Base-by-base conservation (phyloP, 2,888 invertebrate genomes). In the Apamea anceps region DNA sequence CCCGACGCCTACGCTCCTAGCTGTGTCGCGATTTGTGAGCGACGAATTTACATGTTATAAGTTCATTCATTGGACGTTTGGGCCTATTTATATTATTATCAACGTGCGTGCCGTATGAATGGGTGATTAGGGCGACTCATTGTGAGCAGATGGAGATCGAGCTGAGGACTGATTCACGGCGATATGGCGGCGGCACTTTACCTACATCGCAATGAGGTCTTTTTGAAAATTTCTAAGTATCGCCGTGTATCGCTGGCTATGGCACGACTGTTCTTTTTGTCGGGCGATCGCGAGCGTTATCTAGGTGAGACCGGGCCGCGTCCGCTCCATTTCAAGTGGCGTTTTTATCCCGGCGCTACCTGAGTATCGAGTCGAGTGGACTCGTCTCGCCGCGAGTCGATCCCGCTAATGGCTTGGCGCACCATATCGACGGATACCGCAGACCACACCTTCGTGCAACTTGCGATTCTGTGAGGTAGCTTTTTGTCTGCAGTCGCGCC, bases 11-110 rank as follows among this genome's bases (percentile, higher is more conserved):
- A 96, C 96, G 96, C 96, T 90, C 93, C 88, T 91, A 89, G 93
- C 95, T 94, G 91, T 95, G 96, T 96, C 95, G 96, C 96, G 96
- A 96, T 96, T 96, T 95, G 94, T 94, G 95, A 96, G 93, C 95
- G 95, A 96, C 96, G 95, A 96, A 96, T 96, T 96, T 96, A 96
- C 96, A 96, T 96, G 95, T 94, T 95, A 95, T 95, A 95, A 94
- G 94, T 95, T 95, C 96, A 96, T 96, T 96, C 96, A 96, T 95
- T 93, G 94, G 91, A 93, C 92, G 93, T 93, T 94, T 92, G 93
- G 93, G 92, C 93, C 93, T 95, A 95, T 96, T 96, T 96, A 95
- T 96, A 95, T 94, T 94, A 94, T 94, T 94, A 95, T 95, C 94
- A 93, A 90, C 88, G 93, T 93, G 93, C 94, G 95, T 95, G 95